Evolutionary conservation across 2,888 invertebrate genomes (phyloP), one percentile per base, ranked within the genome.

Genomic region (Lycaena phlaeas): DNA sequence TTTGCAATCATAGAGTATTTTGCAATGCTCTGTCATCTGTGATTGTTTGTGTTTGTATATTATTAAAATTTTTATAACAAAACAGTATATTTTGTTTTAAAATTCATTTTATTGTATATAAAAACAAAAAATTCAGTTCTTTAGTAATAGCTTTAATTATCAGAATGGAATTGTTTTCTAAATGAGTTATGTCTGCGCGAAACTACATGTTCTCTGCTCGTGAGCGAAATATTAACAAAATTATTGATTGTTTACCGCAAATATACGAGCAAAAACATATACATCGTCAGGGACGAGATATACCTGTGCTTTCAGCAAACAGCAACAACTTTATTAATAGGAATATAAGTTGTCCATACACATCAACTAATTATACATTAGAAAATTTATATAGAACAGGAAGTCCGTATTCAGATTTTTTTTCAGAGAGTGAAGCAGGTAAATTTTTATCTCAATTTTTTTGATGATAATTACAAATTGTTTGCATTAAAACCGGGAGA

Each of bases 351-450:
- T 78, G 68, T 61, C 61, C 75, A 1, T 78, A 63, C 49, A 70
- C 73, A 37, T 54, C 65, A 28, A 61, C 69, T 37, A 57, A 67
- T 0, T 74, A 64, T 47, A 55, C 59, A 34, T 53, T 58, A 9
- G 68, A 72, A 45, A 70, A 61, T 45, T 57, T 60, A 11, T 74
- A 78, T 14, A 65, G 82, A 43, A 56, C 72, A 30, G 69, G 73
- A 4, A 77, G 81, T 1, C 82, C 84, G 9, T 75, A 75, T 54
- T 82, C 82, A 0, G 84, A 84, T 48, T 78, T 82, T 50, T 75
- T 77, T 44, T 79, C 84, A 1, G 84, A 82, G 43, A 82, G 82
- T 53, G 84, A 79, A 44, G 65, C 74, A 54, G 79, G 84, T 79
- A 54, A 46, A 43, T 42, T 17, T 27, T 15, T n/a, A n/a, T n/a